Evolutionary conservation across 2,113 vertebrate genomes (phyloP), one percentile per base, ranked within the genome.

Genomic region (Calyptomena viridis): DNA sequence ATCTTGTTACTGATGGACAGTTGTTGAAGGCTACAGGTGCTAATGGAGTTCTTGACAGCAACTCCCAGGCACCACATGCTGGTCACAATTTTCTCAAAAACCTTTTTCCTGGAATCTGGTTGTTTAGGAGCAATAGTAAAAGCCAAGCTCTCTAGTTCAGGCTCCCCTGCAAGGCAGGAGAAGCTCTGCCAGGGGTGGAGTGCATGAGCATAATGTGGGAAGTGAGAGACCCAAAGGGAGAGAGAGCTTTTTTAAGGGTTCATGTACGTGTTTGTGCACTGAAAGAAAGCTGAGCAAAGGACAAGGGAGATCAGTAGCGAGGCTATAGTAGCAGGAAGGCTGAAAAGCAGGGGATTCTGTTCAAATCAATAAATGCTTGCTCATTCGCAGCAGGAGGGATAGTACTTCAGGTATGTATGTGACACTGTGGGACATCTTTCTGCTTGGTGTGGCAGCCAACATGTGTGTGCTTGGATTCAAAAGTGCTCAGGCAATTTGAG

Each of bases 401-500:
- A 25, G 39, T 27, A 17, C n/a, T 8, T 52, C 39, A 42, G 58
- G 15, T 14, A 40, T 31, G 21, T 17, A 16, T 35, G 22, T 67
- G 33, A 24, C 0, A 1, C 28, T n/a, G 30, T 37, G 47, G 28
- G 42, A 50, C 40, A 3, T 74, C 30, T 47, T 1, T 3, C 60
- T 66, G 52, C 37, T 58, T 42, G 40, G 18, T 56, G 31, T 49
- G 31, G 14, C 7, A 15, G 52, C 62, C 39, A 42, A 12, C 21
- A 35, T 8, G 5, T 19, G 8, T 3, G 5, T 39, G 15, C 37
- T 67, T 53, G 62, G 12, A 27, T 69, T 83, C 27, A 60, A 69
- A 78, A 69, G 25, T 18, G 14, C 78, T 59, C 31, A 42, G 35
- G 13, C 16, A 42, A 5, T 60, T 24, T 46, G 30, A 33, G 35